These are phyloP conservation scores for Spatulosminthurus flaviceps DNA, from an alignment of 2,888 invertebrate genomes.

Conservation along the genomic window DNA sequence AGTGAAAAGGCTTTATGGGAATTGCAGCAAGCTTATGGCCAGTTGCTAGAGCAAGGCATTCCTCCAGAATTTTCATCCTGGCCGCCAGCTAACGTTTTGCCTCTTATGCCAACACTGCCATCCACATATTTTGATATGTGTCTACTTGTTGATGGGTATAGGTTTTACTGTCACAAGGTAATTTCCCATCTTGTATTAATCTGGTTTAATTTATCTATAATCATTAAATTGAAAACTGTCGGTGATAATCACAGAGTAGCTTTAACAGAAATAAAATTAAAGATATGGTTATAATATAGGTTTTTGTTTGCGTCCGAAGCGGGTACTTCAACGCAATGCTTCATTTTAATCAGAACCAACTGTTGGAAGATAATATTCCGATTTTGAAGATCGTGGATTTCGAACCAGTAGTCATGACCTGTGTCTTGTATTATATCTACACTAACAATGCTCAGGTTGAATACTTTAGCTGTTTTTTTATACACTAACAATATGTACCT, in stretches of 20 bases:
- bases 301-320: slow-evolving; percentile 68
- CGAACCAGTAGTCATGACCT: slow-evolving; percentile 66
- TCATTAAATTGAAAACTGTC: too few relatives aligned
- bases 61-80: slow-evolving; percentile 65
- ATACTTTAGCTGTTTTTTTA: background rate
- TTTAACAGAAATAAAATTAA: too few relatives aligned
- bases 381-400: slow-evolving; percentile 66
- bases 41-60: slow-evolving; percentile 66
- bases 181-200: background rate
- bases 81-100: slow-evolving; percentile 65
- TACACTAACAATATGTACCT: too few relatives aligned
- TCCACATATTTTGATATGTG: slow-evolving; percentile 66
- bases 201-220: too few relatives aligned
- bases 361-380: slow-evolving; percentile 65
- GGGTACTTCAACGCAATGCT: slow-evolving; percentile 67
- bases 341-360: slow-evolving; percentile 64
- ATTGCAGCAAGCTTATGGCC: slow-evolving; percentile 66
- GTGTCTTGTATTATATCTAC: slow-evolving; percentile 68
- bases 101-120: slow-evolving; percentile 66
- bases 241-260: too few relatives aligned
- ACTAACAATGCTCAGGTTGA: slow-evolving; percentile 65
- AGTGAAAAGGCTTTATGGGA: slow-evolving; percentile 64
- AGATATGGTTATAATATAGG: slow-evolving; percentile 65
- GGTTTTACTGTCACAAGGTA: slow-evolving; percentile 68
- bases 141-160: slow-evolving; percentile 66